Evolutionary conservation across 2,888 invertebrate species (phyloP), one percentile per base, ranked within the genome.

Genomic region (Acleris laterana): DNA sequence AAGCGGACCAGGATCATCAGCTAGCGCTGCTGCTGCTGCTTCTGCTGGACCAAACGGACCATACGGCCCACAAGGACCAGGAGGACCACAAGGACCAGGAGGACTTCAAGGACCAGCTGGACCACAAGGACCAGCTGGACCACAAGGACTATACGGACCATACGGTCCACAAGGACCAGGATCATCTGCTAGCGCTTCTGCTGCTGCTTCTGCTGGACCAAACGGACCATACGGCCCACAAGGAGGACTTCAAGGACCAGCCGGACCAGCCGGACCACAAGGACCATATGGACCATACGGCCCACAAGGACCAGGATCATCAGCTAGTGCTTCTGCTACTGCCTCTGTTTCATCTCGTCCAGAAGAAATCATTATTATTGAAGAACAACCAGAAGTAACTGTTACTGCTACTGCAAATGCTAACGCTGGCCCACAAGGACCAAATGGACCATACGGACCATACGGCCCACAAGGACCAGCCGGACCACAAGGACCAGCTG

Each of bases 391-490:
- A 51, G 22, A 50, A 53, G 59, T 62, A 57, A 42, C 62, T 42
- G 66, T 64, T 5, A 46, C 68, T 50, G 48, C 69, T 60, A 66
- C 38, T 59, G 60, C 68, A 22, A 53, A 63, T 3, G 68, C 71
- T 25, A 50, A 50, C 20, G 13, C 28, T 2, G 50, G 61, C 16
- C 51, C 50, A 51, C 2, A 25, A 1, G 50, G 60, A 60, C 44
- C 20, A n/a, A 11, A 19, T 19, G 57, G 57, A 25, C 57, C 57
- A 57, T 4, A 17, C 0, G 46, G 57, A 57, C 46, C 38, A 46
- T 5, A 38, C 5, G 53, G 62, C 20, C 56, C 56, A 56, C n/a
- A 56, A 57, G 57, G 57, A 17, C 46, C 46, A 57, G 2, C 3
- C 6, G 68, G 63, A 44, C 57, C 57, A 57, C 17, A 17, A 46